Evolutionary conservation across 1,140 invertebrate species (phyloP), one percentile per base, ranked within the genome.

Genomic region (Pemphigus obesinymphae): DNA sequence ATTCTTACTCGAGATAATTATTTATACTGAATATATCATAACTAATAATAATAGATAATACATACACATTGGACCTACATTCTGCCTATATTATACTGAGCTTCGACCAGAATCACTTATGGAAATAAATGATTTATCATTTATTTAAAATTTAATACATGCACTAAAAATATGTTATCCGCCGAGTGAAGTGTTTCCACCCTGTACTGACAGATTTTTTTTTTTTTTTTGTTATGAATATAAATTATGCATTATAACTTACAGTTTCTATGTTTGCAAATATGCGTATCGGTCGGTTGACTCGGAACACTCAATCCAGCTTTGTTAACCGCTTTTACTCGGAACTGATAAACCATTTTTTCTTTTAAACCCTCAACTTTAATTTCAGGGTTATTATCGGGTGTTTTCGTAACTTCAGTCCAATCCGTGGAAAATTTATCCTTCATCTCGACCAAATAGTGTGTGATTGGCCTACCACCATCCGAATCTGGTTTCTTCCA

Each of bases 381-480:
- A 61, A 90, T 91, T 87, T 95, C 92, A 0, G 93, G 93, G 81
- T 91, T 93, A 15, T 89, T 90, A 83, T 94, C 92, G 63, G 90
- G 87, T 0, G 96, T 96, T 85, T 95, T 95, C 1, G 90, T 87
- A 15, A 96, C 93, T 89, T 97, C 94, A 37, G 90, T 89, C 96
- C 96, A 98, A 81, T 96, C 95, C 17, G 91, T 89, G 26, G 93
- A 90, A 85, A 95, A 94, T 89, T 99, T 99, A 86, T 98, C 96
- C 86, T 97, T 98, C 89, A 96, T 96, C 89, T 99, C 97, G 68
- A 99, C 91, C 31, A 97, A 91, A 85, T 99, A 99, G 84, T 97
- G 94, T 70, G 92, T 91, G 83, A 99, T 96, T n/a, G 97, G 94
- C 83, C 97, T 91, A 34, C 98, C 97, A 86, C 97, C 97, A 87